Evolutionary conservation across 2,888 invertebrate species (phyloP).

Genomic region (Ophion ventricosus): DNA sequence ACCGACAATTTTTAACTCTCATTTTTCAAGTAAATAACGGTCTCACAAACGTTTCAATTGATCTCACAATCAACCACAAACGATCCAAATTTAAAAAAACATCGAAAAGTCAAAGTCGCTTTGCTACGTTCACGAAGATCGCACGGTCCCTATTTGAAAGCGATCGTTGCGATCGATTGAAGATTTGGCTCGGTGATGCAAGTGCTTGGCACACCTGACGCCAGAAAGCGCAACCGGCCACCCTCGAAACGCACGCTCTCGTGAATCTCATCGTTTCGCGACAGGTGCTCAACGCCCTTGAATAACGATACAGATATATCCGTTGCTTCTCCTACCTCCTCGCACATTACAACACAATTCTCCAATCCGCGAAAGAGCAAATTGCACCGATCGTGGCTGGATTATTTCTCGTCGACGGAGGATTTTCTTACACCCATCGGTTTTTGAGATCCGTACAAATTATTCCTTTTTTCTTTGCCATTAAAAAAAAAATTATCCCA

Average conservation of each 20-base stretch:
- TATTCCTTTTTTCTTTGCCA: no score
- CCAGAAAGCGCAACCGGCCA: constrained; percentile 49
- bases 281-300: not conserved
- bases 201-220: constrained; percentile 50
- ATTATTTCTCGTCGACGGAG: not conserved
- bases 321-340: not conserved
- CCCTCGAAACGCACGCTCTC: not conserved
- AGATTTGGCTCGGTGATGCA: constrained; percentile 11
- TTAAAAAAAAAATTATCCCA: no score
- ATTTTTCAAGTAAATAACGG: no score
- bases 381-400: not conserved
- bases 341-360: not conserved
- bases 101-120: no score
- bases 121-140: no score
- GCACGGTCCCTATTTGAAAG: not conserved
- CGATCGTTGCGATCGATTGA: constrained; percentile 55
- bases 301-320: not conserved
- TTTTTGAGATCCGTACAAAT: no score
- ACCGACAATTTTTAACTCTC: no score
- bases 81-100: no score
- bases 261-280: not conserved
- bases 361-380: not conserved
- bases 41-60: no score
- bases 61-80: no score
- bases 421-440: no score